Evolutionary conservation across 1,140 invertebrate genomes (phyloP), one percentile per base, ranked within the genome.

Genomic region (Cryptotermes secundus): DNA sequence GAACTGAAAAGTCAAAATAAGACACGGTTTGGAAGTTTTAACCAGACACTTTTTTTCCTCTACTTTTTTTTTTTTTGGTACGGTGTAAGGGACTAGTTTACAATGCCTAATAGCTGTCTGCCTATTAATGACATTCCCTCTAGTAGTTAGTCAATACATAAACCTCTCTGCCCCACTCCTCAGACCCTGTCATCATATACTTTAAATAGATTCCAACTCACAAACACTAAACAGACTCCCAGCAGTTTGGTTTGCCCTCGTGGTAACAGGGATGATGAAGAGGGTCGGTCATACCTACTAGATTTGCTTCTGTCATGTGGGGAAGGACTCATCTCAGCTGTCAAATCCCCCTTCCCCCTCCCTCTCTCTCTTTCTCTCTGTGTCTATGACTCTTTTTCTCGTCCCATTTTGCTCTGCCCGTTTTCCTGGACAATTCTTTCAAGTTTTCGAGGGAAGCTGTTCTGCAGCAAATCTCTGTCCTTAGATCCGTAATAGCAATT

Each of bases 221-320:
- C 45, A 49, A 72, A 72, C 59, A 72, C 59, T 72, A 72, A n/a
- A 72, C 16, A 72, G 59, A 72, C 59, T 72, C 26, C 59, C 59
- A n/a, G 31, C 59, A 72, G 59, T 72, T 72, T 12, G 16, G 26
- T 49, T 49, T 49, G 45, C 45, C 45, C 45, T 49, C 45, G 45
- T 72, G 59, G 59, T 72, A 72, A 31, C 45, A 49, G 45, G 45
- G 45, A 49, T 49, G 12, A 19, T 49, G 59, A n/a, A 4, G 59
- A 72, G 26, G 59, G 53, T n/a, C n/a, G 59, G 59, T 72, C n/a
- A n/a, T 72, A 31, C 59, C 59, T 31, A 31, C 59, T 31, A 72
- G 59, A 72, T 72, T 72, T 72, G 59, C 59, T 72, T n/a, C 59
- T 72, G 59, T 72, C 59, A 72, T 72, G 59, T 72, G 59, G 59